Percentiles rank a stretch among this genome's conserved stretches.
Evolutionary conservation across 2,797 vertebrate species (phyloP).

Genomic region (Peromyscus eremicus): DNA sequence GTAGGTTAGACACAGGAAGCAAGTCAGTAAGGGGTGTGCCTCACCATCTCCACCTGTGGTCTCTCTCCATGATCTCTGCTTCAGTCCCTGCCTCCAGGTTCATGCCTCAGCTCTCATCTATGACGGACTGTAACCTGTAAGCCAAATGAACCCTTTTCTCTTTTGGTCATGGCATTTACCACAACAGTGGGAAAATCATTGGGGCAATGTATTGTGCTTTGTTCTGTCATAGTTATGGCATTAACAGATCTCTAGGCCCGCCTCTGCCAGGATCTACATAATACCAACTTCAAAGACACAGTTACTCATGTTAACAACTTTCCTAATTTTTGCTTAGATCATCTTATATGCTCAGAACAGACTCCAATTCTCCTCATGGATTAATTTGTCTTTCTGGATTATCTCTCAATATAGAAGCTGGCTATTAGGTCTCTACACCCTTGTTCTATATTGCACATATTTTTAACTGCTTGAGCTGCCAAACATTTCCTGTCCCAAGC

Average conservation of each 20-base stretch:
- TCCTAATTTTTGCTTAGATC: not conserved
- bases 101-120: not conserved
- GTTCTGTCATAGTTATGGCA: not conserved
- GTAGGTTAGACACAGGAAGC: not conserved
- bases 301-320: not conserved
- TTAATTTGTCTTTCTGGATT: not conserved
- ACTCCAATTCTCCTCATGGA: not conserved
- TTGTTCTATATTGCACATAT: not conserved
- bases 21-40: not conserved
- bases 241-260: not conserved
- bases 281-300: not conserved
- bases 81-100: not conserved
- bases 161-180: not conserved
- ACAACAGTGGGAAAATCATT: not conserved
- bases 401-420: not conserved
- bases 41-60: not conserved
- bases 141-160: not conserved
- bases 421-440: not conserved
- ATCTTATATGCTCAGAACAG: conserved; percentile 2
- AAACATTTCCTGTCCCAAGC: not conserved
- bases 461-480: not conserved
- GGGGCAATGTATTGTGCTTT: not conserved
- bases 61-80: not conserved
- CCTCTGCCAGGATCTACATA: not conserved
- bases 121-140: not conserved